A percentile compares a stretch with the other conserved stretches of the same genome.
Conservation (phyloP, 2,113 vertebrate species). For the Pelvicachromis taeniatus region DNA sequence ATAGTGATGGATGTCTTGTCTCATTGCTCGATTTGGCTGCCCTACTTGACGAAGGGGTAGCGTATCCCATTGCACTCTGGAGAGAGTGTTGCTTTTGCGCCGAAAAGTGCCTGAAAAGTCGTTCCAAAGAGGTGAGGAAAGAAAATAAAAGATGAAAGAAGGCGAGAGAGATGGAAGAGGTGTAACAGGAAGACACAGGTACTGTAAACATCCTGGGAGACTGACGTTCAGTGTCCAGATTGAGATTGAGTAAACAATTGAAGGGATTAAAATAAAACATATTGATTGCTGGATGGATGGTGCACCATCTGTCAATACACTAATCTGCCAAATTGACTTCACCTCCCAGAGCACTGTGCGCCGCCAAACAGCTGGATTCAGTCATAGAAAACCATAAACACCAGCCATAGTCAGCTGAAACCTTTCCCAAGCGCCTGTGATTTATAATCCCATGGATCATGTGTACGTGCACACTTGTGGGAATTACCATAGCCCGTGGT, state of each 20-base stretch:
- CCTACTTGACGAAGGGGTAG: conserved; percentile 17
- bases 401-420: conserved; percentile 46
- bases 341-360: conserved; percentile 26
- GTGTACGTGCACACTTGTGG: conserved; percentile 46
- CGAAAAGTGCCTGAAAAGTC: conserved; percentile 5
- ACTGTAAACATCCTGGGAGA: background rate
- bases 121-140: background rate
- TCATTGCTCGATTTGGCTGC: conserved; percentile 56
- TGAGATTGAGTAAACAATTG: conserved; percentile 38
- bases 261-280: conserved; percentile 48
- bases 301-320: conserved; percentile 53
- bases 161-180: background rate
- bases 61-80: conserved; percentile 23
- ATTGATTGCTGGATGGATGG: conserved; percentile 63
- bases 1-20: conserved; percentile 69
- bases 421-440: conserved; percentile 50
- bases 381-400: conserved; percentile 66
- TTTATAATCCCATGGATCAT: conserved; percentile 63
- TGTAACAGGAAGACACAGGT: background rate
- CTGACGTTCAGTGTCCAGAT: background rate
- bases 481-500: conserved; percentile 44
- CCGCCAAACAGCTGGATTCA: conserved; percentile 64
- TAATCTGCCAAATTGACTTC: conserved; percentile 69
- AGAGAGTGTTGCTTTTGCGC: conserved; percentile 17
- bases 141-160: background rate